phyloP scores from a whole-genome alignment of 2,888 invertebrate genomes.

The Troglohyphantes excavatus region DNA sequence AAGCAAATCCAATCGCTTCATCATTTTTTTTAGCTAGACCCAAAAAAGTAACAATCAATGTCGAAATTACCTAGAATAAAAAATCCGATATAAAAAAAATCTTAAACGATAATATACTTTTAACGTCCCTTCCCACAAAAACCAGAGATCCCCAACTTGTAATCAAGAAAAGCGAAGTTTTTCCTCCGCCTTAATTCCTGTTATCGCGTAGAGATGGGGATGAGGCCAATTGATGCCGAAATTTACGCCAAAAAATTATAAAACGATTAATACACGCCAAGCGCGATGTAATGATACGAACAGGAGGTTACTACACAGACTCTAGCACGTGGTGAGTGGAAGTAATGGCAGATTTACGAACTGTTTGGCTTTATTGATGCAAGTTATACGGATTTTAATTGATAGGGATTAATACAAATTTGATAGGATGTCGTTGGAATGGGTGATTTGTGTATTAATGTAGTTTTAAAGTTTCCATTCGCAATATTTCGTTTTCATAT shows the following conservation, averaged over 20 bases:
- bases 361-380: too few species aligned
- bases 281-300: constrained; percentile 64
- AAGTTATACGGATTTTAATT: too few species aligned
- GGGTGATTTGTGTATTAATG: too few species aligned
- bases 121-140: not conserved
- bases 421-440: too few species aligned
- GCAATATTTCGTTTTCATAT: too few species aligned
- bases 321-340: constrained; percentile 28
- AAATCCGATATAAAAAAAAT: not conserved
- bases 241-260: constrained; percentile 76
- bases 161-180: constrained; percentile 5
- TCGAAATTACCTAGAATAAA: not conserved
- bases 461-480: too few species aligned
- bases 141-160: not conserved
- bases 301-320: constrained; percentile 40
- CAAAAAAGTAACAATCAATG: not conserved
- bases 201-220: constrained; percentile 54
- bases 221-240: constrained; percentile 53
- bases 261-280: constrained; percentile 73
- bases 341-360: not conserved
- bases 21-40: too few species aligned
- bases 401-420: too few species aligned
- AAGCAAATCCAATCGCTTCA: too few species aligned
- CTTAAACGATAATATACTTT: not conserved
- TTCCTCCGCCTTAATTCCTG: constrained; percentile 49